phyloP scores from a whole-genome alignment of 2,797 vertebrate genomes.

The Darevskia mixta region DNA sequence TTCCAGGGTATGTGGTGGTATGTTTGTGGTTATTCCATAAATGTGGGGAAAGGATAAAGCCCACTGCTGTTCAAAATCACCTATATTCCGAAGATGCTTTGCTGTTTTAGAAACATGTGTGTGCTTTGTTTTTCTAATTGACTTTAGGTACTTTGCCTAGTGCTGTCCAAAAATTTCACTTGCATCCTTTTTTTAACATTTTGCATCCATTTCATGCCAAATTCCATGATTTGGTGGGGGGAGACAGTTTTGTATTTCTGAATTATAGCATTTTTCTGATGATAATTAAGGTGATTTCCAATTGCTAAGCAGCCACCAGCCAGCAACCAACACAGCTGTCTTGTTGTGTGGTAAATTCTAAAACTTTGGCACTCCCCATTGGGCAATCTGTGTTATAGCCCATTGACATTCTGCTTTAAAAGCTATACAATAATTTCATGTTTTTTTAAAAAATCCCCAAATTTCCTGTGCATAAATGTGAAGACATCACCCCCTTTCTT shows the following conservation, averaged over 20 bases:
- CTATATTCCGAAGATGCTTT: not conserved
- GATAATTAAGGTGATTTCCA: no score
- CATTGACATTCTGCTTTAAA: not conserved
- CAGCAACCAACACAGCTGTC: no score
- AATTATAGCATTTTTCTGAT: no score
- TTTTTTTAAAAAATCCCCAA: slow-evolving; percentile 24
- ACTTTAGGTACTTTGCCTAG: not conserved
- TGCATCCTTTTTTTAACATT: no score
- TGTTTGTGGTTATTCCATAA: not conserved
- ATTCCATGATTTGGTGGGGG: no score
- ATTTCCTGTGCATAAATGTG: slow-evolving; percentile 27
- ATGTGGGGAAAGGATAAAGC: not conserved
- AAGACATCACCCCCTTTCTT: slow-evolving; percentile 38
- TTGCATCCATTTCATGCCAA: no score
- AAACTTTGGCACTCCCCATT: not conserved
- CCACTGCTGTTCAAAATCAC: no score
- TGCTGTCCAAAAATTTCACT: not conserved
- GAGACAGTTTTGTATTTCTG: no score
- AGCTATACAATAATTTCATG: not conserved
- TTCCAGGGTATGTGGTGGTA: no score
- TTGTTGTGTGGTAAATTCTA: not conserved
- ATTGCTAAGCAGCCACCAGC: no score
- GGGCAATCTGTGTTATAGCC: not conserved
- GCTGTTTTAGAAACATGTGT: not conserved
- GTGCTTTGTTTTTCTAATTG: not conserved